Evolutionary conservation across 2,797 vertebrate genomes (phyloP).

Genomic region (Xiphophorus birchmanni): DNA sequence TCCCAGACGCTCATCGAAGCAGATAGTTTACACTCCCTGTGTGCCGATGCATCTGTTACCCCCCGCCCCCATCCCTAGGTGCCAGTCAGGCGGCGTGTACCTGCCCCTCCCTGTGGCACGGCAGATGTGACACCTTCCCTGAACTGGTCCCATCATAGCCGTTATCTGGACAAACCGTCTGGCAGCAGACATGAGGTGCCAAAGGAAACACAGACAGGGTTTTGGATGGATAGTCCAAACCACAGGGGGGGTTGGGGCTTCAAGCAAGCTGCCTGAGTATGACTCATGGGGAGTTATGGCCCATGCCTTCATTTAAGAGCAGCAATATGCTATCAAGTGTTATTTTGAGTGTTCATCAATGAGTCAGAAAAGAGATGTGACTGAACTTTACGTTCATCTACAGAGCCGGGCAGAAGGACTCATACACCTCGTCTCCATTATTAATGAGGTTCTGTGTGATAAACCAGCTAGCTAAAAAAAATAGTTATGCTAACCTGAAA

Average conservation of each 20-base stretch:
- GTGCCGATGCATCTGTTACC: not conserved
- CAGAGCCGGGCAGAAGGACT: not conserved
- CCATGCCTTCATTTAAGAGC: not conserved
- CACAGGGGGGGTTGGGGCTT: not conserved
- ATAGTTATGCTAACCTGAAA: too few relatives aligned
- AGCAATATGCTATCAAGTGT: not conserved
- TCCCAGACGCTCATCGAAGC: slow-evolving; percentile 24
- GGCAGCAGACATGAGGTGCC: not conserved
- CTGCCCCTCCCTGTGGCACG: slow-evolving; percentile 45
- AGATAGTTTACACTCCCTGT: slow-evolving; percentile 27
- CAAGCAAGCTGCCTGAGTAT: not conserved
- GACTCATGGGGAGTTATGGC: not conserved
- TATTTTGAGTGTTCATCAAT: not conserved
- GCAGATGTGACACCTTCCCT: slow-evolving; percentile 9
- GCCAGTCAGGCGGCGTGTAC: slow-evolving; percentile 49
- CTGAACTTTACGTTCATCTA: not conserved
- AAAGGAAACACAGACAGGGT: not conserved
- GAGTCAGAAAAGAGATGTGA: not conserved
- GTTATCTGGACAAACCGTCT: slow-evolving; percentile 2
- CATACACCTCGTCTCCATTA: not conserved
- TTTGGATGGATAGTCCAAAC: not conserved
- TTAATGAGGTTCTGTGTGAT: not conserved
- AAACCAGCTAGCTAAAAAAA: not conserved
- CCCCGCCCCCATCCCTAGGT: slow-evolving; percentile 11
- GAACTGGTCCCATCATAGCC: slow-evolving; percentile 9